Conservation (phyloP, 2,888 invertebrate species). For the Lasioglossum marginatum region DNA sequence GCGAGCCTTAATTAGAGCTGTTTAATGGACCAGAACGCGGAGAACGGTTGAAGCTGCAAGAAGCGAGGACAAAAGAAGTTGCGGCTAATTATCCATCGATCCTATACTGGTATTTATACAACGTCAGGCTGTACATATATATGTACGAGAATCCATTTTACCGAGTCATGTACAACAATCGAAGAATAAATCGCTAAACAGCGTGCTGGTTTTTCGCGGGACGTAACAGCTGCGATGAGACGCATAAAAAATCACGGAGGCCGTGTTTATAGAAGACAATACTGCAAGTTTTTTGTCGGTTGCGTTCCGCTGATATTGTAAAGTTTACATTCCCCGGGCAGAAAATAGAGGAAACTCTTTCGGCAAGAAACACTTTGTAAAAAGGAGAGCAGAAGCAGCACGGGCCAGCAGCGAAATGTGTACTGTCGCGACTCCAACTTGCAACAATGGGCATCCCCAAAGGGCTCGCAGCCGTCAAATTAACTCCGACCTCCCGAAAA, state of each 20-base stretch:
- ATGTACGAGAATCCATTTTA: neutral
- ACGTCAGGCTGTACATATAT: neutral
- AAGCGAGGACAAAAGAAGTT: neutral
- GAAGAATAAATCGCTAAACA: neutral
- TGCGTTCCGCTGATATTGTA: neutral
- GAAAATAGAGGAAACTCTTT: slow-evolving; percentile 3
- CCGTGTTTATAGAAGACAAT: neutral
- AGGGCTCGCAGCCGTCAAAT: slow-evolving; percentile 20
- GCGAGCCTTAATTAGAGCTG: slow-evolving; percentile 49
- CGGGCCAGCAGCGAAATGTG: neutral
- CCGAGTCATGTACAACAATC: neutral
- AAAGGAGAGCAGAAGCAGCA: neutral
- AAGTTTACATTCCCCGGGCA: slow-evolving; percentile 6
- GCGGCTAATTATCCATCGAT: neutral
- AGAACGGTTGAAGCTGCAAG: neutral
- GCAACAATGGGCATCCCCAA: slow-evolving; percentile 26
- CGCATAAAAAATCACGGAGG: neutral
- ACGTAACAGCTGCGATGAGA: neutral
- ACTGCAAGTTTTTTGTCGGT: slow-evolving; percentile 9
- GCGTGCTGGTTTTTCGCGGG: neutral
- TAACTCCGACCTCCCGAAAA: slow-evolving; percentile 20
- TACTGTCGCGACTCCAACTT: slow-evolving; percentile 2
- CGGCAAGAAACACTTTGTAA: slow-evolving; percentile 12
- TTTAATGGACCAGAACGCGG: slow-evolving; percentile 34
- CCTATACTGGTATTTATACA: neutral